Evolutionary conservation across 1,140 invertebrate species (phyloP).

Genomic region (Ganaspis sp.): DNA sequence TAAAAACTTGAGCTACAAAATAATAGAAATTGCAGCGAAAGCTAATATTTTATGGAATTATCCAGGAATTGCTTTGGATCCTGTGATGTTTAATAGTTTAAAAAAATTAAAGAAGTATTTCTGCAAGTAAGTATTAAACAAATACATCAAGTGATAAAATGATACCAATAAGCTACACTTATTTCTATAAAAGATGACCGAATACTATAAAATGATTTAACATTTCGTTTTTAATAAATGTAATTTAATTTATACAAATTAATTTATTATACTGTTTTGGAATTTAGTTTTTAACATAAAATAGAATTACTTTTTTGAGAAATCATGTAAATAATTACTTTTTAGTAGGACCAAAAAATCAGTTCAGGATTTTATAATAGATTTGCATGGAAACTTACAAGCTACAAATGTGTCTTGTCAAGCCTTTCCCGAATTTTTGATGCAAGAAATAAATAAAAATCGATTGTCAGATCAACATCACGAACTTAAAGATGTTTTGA

Average conservation of each 20-base stretch:
- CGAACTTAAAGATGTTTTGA: conserved; percentile 34
- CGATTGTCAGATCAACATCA: conserved; percentile 34
- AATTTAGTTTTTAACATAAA: too few relatives aligned
- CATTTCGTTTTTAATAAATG: too few relatives aligned
- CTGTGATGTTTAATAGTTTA: conserved; percentile 34
- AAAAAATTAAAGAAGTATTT: conserved; percentile 34
- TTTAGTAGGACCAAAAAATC: conserved; percentile 6
- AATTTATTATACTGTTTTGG: too few relatives aligned
- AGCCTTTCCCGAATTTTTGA: conserved; percentile 59
- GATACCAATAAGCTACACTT: background rate
- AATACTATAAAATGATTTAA: too few relatives aligned
- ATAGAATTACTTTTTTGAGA: background rate
- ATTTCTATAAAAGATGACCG: too few relatives aligned
- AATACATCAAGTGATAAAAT: conserved; percentile 3
- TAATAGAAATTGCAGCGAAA: conserved; percentile 61
- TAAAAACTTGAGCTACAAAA: conserved; percentile 44
- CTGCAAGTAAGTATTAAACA: conserved; percentile 32
- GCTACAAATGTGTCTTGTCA: conserved; percentile 61
- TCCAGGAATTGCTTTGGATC: conserved; percentile 59
- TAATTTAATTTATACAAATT: too few relatives aligned
- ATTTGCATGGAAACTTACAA: conserved; percentile 55
- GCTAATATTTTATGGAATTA: conserved; percentile 63
- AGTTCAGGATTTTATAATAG: conserved; percentile 41
- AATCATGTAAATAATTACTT: background rate
- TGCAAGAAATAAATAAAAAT: conserved; percentile 56